Percentiles rank a stretch among this genome's conserved stretches.
These are phyloP conservation scores for Lasioglossum villosulum DNA, from an alignment of 2,888 invertebrate genomes.

Conservation along the genomic window DNA sequence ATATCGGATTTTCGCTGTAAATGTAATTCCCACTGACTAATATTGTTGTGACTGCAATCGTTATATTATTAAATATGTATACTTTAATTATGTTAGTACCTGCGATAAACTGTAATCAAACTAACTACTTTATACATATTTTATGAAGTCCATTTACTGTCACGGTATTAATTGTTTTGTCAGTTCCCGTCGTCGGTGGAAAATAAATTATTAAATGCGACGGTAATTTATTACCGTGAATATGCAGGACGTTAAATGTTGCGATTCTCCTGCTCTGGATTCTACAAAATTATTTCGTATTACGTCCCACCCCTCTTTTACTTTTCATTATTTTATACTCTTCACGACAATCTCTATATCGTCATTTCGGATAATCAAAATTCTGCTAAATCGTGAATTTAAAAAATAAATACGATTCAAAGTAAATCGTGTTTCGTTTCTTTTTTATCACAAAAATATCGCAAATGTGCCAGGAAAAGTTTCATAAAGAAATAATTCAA, in stretches of 20 bases:
- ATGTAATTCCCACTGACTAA: background rate
- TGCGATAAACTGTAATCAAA: slow-evolving; percentile 5
- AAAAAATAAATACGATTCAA: background rate
- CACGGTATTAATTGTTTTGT: slow-evolving; percentile 3
- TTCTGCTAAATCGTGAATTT: background rate
- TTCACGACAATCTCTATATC: background rate
- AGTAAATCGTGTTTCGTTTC: too few relatives aligned
- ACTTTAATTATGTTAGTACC: background rate
- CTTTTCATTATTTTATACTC: background rate
- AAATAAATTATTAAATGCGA: slow-evolving; percentile 7
- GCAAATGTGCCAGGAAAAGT: background rate
- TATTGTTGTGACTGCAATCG: background rate
- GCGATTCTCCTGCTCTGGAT: background rate
- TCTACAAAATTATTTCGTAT: background rate
- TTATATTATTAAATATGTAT: slow-evolving; percentile 8
- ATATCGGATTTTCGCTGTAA: background rate
- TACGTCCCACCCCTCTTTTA: background rate
- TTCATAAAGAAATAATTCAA: background rate
- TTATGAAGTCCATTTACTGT: background rate
- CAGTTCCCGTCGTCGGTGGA: background rate
- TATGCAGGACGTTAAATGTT: background rate
- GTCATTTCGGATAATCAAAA: background rate
- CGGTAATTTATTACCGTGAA: background rate
- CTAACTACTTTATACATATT: background rate
- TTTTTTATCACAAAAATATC: too few relatives aligned